A percentile compares a stretch with the other conserved stretches of the same genome.
Evolutionary conservation across 2,888 invertebrate species (phyloP).

Genomic region (Barypeithes pellucidus): DNA sequence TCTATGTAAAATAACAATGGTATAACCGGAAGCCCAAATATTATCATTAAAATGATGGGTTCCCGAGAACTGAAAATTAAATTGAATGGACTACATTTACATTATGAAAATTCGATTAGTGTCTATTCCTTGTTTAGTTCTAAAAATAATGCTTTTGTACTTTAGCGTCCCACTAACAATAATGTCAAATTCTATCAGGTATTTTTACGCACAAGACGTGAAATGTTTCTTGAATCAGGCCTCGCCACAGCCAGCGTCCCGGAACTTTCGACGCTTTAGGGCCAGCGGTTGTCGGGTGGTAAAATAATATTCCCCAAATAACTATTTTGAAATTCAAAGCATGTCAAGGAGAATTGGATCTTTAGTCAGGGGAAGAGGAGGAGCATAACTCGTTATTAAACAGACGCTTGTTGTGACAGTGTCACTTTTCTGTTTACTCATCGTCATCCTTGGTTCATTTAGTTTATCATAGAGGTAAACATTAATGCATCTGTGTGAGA

Average conservation of each 20-base stretch:
- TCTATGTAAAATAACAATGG: too few relatives aligned
- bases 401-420: not conserved
- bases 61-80: too few relatives aligned
- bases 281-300: not conserved
- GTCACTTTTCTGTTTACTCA: not conserved
- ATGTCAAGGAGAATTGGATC: not conserved
- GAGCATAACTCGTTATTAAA: not conserved
- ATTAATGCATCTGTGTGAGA: too few relatives aligned
- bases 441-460: not conserved
- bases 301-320: conserved; percentile 9
- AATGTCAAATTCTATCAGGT: not conserved
- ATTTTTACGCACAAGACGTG: not conserved
- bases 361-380: not conserved
- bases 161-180: not conserved
- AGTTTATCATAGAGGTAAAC: not conserved
- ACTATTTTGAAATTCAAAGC: conserved; percentile 4
- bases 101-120: too few relatives aligned
- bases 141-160: too few relatives aligned
- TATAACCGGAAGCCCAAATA: too few relatives aligned
- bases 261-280: not conserved
- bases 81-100: too few relatives aligned
- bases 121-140: too few relatives aligned
- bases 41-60: too few relatives aligned
- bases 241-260: not conserved
- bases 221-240: not conserved